Percentiles rank a stretch among this genome's conserved stretches.
These are phyloP conservation scores for Stichodactyla mertensii DNA, from an alignment of 64 coral and sea anemone genomes.

Conservation along the genomic window DNA sequence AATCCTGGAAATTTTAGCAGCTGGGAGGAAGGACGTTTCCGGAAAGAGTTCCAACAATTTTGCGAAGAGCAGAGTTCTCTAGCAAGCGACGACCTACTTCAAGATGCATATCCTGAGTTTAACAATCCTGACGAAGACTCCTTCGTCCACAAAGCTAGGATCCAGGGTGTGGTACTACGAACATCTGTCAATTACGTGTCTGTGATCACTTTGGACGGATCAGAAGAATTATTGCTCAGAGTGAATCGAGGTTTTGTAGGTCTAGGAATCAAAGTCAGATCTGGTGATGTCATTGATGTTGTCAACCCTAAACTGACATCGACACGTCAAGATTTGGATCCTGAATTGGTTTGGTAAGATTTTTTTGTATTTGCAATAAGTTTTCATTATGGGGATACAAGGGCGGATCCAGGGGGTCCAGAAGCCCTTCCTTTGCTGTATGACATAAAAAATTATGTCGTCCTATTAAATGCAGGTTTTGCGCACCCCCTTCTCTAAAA, in stretches of 20 bases:
- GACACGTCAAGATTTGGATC: not conserved
- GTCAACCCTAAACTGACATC: not conserved
- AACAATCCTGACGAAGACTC: not conserved
- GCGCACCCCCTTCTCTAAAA: too few relatives aligned
- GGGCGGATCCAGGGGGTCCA: too few relatives aligned
- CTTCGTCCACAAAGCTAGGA: not conserved
- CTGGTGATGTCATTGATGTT: not conserved
- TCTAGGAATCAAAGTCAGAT: not conserved
- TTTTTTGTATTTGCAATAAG: not conserved
- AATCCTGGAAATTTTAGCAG: not conserved
- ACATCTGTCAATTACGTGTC: not conserved
- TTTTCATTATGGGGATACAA: too few relatives aligned
- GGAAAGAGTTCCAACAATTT: not conserved
- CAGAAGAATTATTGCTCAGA: not conserved
- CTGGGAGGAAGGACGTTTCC: not conserved
- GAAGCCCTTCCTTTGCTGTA: too few relatives aligned
- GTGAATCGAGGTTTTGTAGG: not conserved
- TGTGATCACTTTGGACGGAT: not conserved
- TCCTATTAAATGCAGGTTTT: too few relatives aligned
- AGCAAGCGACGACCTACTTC: not conserved
- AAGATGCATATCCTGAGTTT: not conserved
- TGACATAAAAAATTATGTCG: too few relatives aligned
- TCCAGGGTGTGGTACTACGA: not conserved
- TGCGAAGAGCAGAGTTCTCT: not conserved
- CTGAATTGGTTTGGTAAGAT: not conserved